Evolutionary conservation across 1,140 invertebrate genomes (phyloP), one percentile per base, ranked within the genome.

Genomic region (Drosophila lowei): DNA sequence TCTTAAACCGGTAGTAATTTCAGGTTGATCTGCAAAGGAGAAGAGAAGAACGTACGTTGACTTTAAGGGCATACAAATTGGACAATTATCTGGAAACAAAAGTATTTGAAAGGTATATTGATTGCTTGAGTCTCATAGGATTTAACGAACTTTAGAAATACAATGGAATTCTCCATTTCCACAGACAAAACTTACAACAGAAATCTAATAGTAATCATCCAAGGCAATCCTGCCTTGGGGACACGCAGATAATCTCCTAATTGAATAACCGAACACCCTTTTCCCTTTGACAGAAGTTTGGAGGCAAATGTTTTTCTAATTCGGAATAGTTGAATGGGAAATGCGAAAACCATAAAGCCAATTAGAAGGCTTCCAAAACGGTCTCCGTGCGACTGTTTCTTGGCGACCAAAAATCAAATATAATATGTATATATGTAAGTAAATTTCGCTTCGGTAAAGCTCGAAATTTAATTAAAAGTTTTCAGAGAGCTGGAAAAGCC

Each of bases 401-500:
- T 65, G 68, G 80, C 73, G 60, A 85, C 81, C 70, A 71, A 80
- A 85, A 85, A 85, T 85, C 77, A 86, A 86, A 85, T 86, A 52
- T 68, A 68, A 18, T 68, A 68, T 42, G 30, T 66, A 50, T 34
- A 18, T 52, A 7, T 41, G 21, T 68, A 86, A 85, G 77, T 77
- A 71, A 77, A 77, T 77, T 86, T 86, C 64, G 52, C 77, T 81
- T 50, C 64, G 59, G 72, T 58, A 67, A 67, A 75, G 72, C 72
- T 67, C 55, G 63, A 77, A 85, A 86, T 86, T 85, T 85, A 85
- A 85, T 85, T 85, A 85, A 85, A 85, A 85, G 67, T 86, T 85
- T 71, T 47, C 56, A 77, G 46, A 46, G 59, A 28, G 47, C 68
- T 66, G 72, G 43, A 15, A 47, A 43, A 49, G 34, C 42, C 56